Base-by-base conservation (phyloP, 2,113 vertebrate species). In the Pedetes capensis region DNA sequence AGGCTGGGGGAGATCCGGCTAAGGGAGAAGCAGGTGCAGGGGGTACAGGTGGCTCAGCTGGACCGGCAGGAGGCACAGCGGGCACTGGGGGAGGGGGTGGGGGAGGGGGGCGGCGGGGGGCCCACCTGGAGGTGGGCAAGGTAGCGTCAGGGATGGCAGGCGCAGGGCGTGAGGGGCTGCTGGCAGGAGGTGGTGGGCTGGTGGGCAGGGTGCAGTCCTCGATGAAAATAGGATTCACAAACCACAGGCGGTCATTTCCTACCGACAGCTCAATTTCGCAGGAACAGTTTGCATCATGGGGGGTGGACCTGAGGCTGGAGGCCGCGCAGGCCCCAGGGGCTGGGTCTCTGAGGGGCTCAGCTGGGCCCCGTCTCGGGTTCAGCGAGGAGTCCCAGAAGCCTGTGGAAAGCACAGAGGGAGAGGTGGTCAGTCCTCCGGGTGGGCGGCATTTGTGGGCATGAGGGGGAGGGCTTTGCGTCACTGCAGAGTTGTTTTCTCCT, bases 311-410 rank as follows among this genome's bases (percentile, higher is more conserved):
- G 95, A 81, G 96, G 79, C 96, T 94, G 55, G 93, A 94, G 90
- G 76, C 75, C 0, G 88, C 93, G n/a, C 89, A 63, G 1, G 87
- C 80, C 51, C 88, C 86, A 13, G 97, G 82, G 59, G 91, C 89
- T 11, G 94, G 55, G n/a, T 95, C 97, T 95, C 95, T 97, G 16
- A 76, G 68, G 72, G 86, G 17, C 55, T 97, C 91, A 1, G 59
- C 91, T 47, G 96, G 80, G 23, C 61, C 84, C 93, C 34, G 80
- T 57, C 64, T 97, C 74, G 95, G 97, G 95, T 99, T 99, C 96
- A 99, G 97, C 1, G 98, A 98, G 6, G 99, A 99, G 51, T 97
- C 98, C 99, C 99, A 99, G 98, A 99, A 99, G 97, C 99, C 99
- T 99, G 97, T 57, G n/a, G 39, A 18, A 3, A 49, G 85, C 68